Evolutionary conservation across 2,797 vertebrate species (phyloP), one percentile per base, ranked within the genome.

Genomic region (Myioborus miniatus): DNA sequence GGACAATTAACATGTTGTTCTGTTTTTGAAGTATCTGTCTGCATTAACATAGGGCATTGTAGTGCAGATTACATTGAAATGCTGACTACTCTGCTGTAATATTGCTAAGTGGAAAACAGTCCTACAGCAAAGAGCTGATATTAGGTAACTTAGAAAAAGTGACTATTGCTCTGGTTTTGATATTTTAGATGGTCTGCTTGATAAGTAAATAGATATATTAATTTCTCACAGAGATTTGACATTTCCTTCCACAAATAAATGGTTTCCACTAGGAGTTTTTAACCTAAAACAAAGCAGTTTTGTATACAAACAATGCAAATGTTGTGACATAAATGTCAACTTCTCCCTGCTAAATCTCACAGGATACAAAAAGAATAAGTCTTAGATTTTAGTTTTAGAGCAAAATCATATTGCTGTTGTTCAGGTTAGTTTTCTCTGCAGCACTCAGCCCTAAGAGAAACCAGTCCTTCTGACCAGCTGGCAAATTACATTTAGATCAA

Each of bases 11-110:
- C 94, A 92, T 94, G 94, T 94, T 93, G 92, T 69, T 94, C 83
- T 90, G 95, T 74, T 96, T 96, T 96, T 96, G 96, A 97, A 94
- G 93, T 96, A 93, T 94, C 94, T 90, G 69, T 46, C 89, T 82
- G 92, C 95, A 97, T 96, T 97, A 94, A 91, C 95, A 96, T 95
- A 97, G 85, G 85, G 87, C 94, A 97, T 89, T 96, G 95, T 96
- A 96, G 91, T 96, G 95, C 91, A 96, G 96, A 96, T 97, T 94
- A 86, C 95, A 95, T 93, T 95, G 94, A 97, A 94, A 96, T 96
- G 95, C 95, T 96, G 95, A 95, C 96, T 88, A 64, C 83, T 88
- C 59, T 86, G 87, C 70, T 92, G 77, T 46, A 88, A 81, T 94
- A 93, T 83, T 76, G 52, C 62, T 76, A 55, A 79, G 71, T 93